Evolutionary conservation across 2,797 vertebrate species (phyloP).

Genomic region (Xenentodon cancila): DNA sequence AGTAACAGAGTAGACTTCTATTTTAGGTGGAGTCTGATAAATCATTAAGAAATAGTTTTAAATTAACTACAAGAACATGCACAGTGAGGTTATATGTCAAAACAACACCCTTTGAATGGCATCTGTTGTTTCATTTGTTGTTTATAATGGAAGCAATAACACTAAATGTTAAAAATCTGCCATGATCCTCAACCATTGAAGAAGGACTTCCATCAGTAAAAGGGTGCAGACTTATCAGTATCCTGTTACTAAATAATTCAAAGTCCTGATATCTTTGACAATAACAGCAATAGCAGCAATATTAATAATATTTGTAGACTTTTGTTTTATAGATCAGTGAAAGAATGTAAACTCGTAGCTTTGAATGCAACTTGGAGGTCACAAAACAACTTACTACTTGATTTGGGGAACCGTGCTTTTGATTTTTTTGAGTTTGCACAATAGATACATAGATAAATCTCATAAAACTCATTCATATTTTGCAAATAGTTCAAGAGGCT

Average conservation of each 20-base stretch:
- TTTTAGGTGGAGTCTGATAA: slow-evolving; percentile 1
- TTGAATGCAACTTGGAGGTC: not conserved
- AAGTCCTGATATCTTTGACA: not conserved
- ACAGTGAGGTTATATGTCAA: not conserved
- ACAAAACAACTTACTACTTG: not conserved
- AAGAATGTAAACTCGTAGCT: not conserved
- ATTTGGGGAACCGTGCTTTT: not conserved
- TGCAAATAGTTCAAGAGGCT: no score
- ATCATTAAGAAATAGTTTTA: not conserved
- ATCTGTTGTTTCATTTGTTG: not conserved
- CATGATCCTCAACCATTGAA: no score
- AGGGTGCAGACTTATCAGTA: slow-evolving; percentile 2
- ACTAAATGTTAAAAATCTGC: not conserved
- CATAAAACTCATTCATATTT: no score
- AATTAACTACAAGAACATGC: not conserved
- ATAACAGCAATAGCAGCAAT: not conserved
- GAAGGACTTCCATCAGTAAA: no score
- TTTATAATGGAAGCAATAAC: slow-evolving; percentile 2
- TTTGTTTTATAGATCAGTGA: slow-evolving; percentile 3
- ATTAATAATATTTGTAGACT: not conserved
- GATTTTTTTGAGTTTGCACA: no score
- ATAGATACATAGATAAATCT: no score
- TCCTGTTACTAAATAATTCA: slow-evolving; percentile 16
- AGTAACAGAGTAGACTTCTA: not conserved
- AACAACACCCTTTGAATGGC: not conserved